Evolutionary conservation across 2,797 vertebrate genomes (phyloP).

Genomic region (Salmo trutta): DNA sequence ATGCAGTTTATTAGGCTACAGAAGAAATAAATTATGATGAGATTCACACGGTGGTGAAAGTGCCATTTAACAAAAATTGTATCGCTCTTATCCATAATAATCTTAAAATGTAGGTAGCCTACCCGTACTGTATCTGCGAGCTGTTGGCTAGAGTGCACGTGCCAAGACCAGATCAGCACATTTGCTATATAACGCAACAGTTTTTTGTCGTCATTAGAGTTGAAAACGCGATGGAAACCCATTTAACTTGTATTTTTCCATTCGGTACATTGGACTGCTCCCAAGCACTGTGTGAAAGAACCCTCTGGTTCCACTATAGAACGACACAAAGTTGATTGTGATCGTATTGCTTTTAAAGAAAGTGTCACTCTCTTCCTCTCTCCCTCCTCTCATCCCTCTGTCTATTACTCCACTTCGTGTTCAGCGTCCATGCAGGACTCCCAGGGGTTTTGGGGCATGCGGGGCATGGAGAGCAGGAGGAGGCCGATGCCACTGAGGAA

Average conservation of each 20-base stretch:
- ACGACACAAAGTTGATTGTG: background rate
- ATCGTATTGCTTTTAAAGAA: background rate
- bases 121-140: no score
- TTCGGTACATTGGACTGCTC: background rate
- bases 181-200: no score
- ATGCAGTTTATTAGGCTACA: no score
- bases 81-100: no score
- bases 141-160: no score
- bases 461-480: conserved; percentile 90
- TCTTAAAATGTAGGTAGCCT: no score
- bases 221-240: background rate
- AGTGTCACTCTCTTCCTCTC: conserved; percentile 22
- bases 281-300: background rate
- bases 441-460: conserved; percentile 96
- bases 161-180: no score
- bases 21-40: background rate
- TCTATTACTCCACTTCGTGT: conserved; percentile 75
- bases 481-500: conserved; percentile 86
- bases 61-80: no score
- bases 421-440: conserved; percentile 98
- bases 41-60: background rate
- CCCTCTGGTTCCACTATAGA: background rate
- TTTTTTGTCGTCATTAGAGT: no score
- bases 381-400: background rate
- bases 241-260: no score